Evolutionary conservation across 2,113 vertebrate species (phyloP).

Genomic region (Percopsis transmontana): DNA sequence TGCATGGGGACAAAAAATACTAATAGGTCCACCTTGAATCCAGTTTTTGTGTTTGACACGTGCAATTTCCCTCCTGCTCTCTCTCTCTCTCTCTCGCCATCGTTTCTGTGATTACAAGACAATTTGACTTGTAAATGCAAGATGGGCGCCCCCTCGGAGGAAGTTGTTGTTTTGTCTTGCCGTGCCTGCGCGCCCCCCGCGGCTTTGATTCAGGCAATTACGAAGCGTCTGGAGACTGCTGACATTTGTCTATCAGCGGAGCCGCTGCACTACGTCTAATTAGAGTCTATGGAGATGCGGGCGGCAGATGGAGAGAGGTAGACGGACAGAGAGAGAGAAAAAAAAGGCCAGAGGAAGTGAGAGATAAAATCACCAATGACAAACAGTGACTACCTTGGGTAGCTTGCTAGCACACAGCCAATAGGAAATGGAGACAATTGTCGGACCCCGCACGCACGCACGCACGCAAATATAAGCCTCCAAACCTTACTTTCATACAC

Average conservation of each 20-base stretch:
- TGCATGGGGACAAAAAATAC: background rate
- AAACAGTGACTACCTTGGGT: constrained; percentile 61
- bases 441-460: constrained; percentile 9
- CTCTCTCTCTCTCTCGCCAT: background rate
- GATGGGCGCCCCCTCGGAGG: background rate
- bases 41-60: background rate
- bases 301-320: constrained; percentile 18
- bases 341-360: constrained; percentile 22
- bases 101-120: constrained; percentile 19
- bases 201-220: constrained; percentile 76
- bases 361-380: constrained; percentile 39
- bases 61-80: background rate
- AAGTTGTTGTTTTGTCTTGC: too few relatives aligned
- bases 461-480: constrained; percentile 20
- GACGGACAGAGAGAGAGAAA: constrained; percentile 9
- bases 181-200: background rate
- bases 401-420: constrained; percentile 20
- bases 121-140: constrained; percentile 58
- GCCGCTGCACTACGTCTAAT: constrained; percentile 70
- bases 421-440: constrained; percentile 41
- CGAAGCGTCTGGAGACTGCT: constrained; percentile 69
- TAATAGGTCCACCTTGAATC: constrained; percentile 1
- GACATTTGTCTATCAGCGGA: constrained; percentile 81
- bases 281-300: constrained; percentile 61
- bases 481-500: background rate